phyloP scores from a whole-genome alignment of 2,113 vertebrate genomes.

The Serinus canaria region DNA sequence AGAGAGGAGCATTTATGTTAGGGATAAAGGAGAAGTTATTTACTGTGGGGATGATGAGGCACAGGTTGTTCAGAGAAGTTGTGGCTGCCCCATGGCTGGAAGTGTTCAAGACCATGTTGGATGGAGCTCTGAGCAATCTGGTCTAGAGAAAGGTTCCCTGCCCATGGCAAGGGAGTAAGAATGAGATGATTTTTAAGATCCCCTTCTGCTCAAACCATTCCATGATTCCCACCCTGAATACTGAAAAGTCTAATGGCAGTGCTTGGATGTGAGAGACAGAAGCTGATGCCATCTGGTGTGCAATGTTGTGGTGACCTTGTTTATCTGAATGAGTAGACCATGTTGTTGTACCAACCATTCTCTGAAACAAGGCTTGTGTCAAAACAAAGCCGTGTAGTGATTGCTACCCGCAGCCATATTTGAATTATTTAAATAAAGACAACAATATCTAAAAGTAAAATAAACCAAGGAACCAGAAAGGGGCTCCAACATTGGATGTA shows the following conservation, averaged over 20 bases:
- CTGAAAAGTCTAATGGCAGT: neutral
- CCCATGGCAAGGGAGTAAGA: neutral
- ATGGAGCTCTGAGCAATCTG: neutral
- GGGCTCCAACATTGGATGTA: neutral
- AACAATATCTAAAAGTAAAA: neutral
- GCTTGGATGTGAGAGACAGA: neutral
- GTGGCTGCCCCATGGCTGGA: neutral
- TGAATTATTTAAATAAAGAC: neutral
- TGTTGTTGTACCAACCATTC: neutral
- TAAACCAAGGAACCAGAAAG: neutral
- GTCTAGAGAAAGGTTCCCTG: neutral
- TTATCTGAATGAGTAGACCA: neutral
- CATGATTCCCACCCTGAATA: neutral
- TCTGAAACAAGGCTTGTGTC: neutral
- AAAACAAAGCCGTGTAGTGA: neutral
- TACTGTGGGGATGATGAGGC: neutral
- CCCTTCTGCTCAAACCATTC: neutral
- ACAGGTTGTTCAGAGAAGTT: neutral
- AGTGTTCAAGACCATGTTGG: neutral
- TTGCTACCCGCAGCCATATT: neutral
- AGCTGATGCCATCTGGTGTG: neutral
- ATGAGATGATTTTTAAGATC: neutral
- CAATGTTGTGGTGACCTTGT: neutral
- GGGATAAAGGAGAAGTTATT: neutral
- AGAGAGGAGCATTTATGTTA: neutral